phyloP scores from a whole-genome alignment of 2,797 vertebrate species.

The Hephaestus fuliginosus region DNA sequence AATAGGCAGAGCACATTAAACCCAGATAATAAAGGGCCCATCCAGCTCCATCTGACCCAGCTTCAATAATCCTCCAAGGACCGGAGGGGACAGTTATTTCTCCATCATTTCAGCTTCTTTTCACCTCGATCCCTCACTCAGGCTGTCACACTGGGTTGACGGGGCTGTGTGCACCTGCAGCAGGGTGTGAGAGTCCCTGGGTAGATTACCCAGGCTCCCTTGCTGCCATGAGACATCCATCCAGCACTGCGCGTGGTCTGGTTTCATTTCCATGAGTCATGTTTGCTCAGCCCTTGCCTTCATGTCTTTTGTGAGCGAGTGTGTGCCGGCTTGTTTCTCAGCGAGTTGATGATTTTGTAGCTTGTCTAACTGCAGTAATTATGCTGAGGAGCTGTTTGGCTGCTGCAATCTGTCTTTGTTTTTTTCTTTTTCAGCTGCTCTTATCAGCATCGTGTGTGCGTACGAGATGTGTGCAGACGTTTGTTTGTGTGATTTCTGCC shows the following conservation, averaged over 20 bases:
- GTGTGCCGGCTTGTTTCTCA: slow-evolving; percentile 41
- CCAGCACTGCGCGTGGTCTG: slow-evolving; percentile 42
- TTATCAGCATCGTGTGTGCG: background rate
- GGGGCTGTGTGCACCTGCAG: slow-evolving; percentile 61
- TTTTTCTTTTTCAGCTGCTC: slow-evolving; percentile 53
- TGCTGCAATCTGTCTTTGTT: slow-evolving; percentile 61
- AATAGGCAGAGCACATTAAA: slow-evolving; percentile 55
- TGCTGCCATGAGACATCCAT: slow-evolving; percentile 63
- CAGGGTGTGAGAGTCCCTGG: slow-evolving; percentile 57
- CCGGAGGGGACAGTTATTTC: slow-evolving; percentile 24
- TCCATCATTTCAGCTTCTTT: slow-evolving; percentile 31
- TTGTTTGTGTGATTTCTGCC: slow-evolving; percentile 19
- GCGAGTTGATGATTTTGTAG: slow-evolving; percentile 56
- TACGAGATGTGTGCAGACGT: slow-evolving; percentile 37
- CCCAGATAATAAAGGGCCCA: slow-evolving; percentile 29
- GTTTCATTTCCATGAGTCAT: slow-evolving; percentile 73
- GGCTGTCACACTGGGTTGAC: slow-evolving; percentile 54
- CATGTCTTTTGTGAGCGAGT: slow-evolving; percentile 46
- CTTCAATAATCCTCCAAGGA: slow-evolving; percentile 43
- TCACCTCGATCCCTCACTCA: slow-evolving; percentile 21
- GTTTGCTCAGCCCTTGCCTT: slow-evolving; percentile 55
- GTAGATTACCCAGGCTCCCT: slow-evolving; percentile 55
- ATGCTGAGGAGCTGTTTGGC: slow-evolving; percentile 49
- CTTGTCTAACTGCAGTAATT: slow-evolving; percentile 61
- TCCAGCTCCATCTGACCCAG: slow-evolving; percentile 25